A percentile compares a stretch with the other conserved stretches of the same genome.
phyloP scores from a whole-genome alignment of 2,888 invertebrate species.

The Aethes cnicana region DNA sequence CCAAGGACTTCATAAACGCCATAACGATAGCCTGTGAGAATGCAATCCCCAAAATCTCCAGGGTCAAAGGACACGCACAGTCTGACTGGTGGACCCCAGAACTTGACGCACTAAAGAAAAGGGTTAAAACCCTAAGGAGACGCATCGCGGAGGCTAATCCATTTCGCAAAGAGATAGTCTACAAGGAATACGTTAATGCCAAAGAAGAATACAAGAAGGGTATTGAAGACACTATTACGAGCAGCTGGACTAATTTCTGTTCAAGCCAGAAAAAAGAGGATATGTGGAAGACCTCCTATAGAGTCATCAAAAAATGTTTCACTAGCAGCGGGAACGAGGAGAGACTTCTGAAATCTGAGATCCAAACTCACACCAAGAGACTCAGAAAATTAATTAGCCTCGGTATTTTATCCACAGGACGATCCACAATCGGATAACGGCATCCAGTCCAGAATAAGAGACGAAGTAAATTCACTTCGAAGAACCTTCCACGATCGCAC shows the following conservation, averaged over 20 bases:
- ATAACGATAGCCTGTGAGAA: not conserved
- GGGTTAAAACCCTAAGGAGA: not conserved
- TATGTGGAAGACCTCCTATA: slow-evolving; percentile 19
- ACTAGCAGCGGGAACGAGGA: not conserved
- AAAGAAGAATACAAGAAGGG: slow-evolving; percentile 8
- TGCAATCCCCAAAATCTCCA: not conserved
- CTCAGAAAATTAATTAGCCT: not conserved
- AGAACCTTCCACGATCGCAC: too few species aligned
- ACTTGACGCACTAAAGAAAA: not conserved
- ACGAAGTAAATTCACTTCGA: too few species aligned
- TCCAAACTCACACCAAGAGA: not conserved
- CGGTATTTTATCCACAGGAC: slow-evolving; percentile 2
- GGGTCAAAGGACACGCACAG: not conserved
- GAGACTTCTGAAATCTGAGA: not conserved
- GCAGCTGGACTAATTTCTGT: slow-evolving; percentile 23
- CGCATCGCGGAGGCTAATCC: slow-evolving; percentile 14
- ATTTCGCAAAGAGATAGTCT: not conserved
- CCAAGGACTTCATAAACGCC: not conserved
- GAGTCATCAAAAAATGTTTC: slow-evolving; percentile 9
- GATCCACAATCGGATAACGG: not conserved
- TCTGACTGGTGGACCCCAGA: slow-evolving; percentile 27
- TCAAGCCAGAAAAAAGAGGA: not conserved
- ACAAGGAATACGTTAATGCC: slow-evolving; percentile 19
- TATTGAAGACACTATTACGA: not conserved
- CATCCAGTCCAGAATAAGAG: not conserved